Evolutionary conservation across 2,797 vertebrate genomes (phyloP).

Genomic region (Mycteria americana): DNA sequence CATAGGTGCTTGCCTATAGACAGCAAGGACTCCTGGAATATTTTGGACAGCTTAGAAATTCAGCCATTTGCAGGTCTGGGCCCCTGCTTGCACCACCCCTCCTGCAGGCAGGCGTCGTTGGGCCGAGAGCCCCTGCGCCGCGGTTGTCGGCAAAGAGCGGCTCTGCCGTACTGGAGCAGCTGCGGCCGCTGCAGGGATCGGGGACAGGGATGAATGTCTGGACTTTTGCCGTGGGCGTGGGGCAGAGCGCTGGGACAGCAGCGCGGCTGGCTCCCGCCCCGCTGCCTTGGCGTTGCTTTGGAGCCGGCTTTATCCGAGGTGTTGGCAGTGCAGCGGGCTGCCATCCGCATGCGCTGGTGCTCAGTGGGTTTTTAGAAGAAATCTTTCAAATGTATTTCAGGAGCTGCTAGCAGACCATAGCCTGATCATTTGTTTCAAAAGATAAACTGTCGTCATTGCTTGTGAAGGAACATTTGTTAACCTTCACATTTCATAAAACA

Average conservation of each 20-base stretch:
- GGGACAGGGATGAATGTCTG: neutral
- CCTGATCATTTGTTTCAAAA: constrained; percentile 58
- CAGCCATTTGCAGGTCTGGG: neutral
- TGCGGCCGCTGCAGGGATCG: fast-evolving
- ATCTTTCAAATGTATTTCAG: neutral
- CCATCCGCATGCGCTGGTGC: fast-evolving
- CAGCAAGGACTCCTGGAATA: neutral
- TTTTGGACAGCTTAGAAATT: neutral
- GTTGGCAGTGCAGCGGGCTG: neutral
- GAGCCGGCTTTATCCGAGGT: neutral
- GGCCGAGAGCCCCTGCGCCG: neutral
- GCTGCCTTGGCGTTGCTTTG: fast-evolving
- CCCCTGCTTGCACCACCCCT: neutral
- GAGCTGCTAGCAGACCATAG: neutral
- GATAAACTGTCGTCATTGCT: constrained; percentile 60
- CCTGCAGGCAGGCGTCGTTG: fast-evolving
- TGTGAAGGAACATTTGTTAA: constrained; percentile 66
- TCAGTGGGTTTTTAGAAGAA: neutral
- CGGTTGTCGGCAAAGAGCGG: neutral
- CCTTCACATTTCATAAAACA: constrained; percentile 63
- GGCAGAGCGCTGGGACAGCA: neutral
- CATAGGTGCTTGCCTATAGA: neutral
- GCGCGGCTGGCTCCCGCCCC: fast-evolving
- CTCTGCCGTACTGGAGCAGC: neutral
- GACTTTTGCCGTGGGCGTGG: fast-evolving